phyloP scores from a whole-genome alignment of 2,888 invertebrate genomes.

The Kuschelorhynchus macadamiae region DNA sequence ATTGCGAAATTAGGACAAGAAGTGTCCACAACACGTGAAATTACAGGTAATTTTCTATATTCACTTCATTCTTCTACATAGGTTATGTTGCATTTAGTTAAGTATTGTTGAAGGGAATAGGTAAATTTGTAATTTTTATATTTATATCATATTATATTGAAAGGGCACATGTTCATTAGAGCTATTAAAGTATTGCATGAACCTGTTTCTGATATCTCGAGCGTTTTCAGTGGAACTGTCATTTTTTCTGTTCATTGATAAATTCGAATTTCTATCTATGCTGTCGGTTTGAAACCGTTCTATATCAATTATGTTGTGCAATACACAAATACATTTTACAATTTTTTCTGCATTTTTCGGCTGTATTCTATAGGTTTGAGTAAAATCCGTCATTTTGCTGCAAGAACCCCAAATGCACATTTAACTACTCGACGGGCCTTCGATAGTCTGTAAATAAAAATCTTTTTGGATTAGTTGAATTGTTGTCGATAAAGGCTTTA shows the following conservation, averaged over 20 bases:
- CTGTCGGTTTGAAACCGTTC: neutral
- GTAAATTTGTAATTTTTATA: neutral
- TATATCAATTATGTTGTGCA: neutral
- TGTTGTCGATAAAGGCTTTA: too few species aligned
- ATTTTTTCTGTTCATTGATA: conserved; percentile 2
- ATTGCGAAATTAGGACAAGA: neutral
- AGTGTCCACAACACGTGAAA: conserved; percentile 1
- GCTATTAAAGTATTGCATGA: neutral
- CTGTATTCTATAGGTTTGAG: neutral
- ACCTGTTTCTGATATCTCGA: neutral
- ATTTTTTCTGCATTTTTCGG: conserved; percentile 1
- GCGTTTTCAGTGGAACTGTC: neutral
- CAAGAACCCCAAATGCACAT: neutral
- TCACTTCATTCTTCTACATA: neutral
- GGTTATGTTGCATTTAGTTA: neutral
- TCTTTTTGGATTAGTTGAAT: too few species aligned
- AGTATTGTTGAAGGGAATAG: neutral
- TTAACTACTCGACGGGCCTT: neutral
- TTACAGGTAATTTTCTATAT: conserved; percentile 12
- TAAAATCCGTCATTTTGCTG: conserved; percentile 1
- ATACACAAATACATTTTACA: neutral
- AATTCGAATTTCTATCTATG: neutral
- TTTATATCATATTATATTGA: conserved; percentile 2
- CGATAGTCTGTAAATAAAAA: too few species aligned
- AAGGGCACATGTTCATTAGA: neutral